Evolutionary conservation across 2,113 vertebrate genomes (phyloP), one percentile per base, ranked within the genome.

Genomic region (Alethe diademata): DNA sequence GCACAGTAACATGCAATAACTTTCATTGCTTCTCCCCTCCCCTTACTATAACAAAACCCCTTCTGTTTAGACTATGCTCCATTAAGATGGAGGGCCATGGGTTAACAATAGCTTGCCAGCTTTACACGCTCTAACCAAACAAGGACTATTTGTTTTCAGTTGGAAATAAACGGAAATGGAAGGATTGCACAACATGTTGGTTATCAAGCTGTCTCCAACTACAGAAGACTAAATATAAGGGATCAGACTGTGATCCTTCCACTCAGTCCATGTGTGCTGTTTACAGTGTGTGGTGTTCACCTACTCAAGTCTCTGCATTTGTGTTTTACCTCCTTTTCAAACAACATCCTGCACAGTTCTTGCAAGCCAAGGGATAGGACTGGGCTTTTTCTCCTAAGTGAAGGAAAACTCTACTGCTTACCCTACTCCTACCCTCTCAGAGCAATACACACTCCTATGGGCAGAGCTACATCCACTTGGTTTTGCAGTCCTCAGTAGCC

Each of bases 31-130:
- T 93, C 19, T 3, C 35, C 60, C 51, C 73, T 40, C 2, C 2
- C 2, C 6, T 38, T 42, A 31, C 20, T 43, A 2, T 48, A 97
- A 95, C 93, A 97, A 96, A 87, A 95, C 9, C 24, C 66, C 81
- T 92, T 97, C 76, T 90, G 90, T 97, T 95, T 81, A 54, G n/a
- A 51, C 69, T 79, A 22, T 47, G 61, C 58, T 93, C 90, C 58
- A 73, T 92, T 96, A 95, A 86, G 70, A 93, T 5, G 48, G 96
- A 71, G 72, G 61, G 69, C 88, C 80, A 67, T 19, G 81, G 89
- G 81, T 94, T 94, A 96, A 90, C 92, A 90, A 90, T 88, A 96
- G 95, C 62, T 88, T 81, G 93, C 78, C 70, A 80, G 92, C 62
- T 92, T 94, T 95, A 88, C 35, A 86, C 3, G 47, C 50, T 94